Evolutionary conservation across 2,888 invertebrate genomes (phyloP), one percentile per base, ranked within the genome.

Genomic region (Orchestes rusci): DNA sequence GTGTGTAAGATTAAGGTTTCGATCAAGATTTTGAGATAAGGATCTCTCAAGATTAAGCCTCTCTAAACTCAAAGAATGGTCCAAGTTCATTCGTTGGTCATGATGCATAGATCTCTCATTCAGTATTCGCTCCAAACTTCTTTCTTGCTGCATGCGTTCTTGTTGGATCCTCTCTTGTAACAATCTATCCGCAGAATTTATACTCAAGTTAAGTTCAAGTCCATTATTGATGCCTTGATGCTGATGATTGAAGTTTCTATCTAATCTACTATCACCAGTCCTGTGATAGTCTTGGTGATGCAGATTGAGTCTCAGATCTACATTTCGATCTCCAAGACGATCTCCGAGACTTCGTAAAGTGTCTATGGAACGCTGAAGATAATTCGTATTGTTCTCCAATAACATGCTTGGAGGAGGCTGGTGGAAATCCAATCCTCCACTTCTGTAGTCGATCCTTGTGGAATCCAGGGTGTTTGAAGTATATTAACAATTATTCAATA

Each of bases 341-440:
- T 68, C 69, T n/a, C 68, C 68, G 38, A 70, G 54, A 4, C 63
- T 65, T 5, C 70, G 58, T 39, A 70, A 48, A 23, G 68, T 68
- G 56, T 69, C 70, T 45, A 70, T 67, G 44, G 69, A 68, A 23
- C 69, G 56, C 54, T 69, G 68, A 28, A 69, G 63, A 56, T 67
- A 67, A 45, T 65, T 61, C 37, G 62, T 52, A 53, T 64, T 64
- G 46, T 68, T 67, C 42, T 67, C 62, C 23, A 65, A 53, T 52
- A 69, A 57, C 54, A 60, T 64, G 40, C 60, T 57, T 38, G 63
- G 42, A 38, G 59, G 55, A 45, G 59, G 60, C 49, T 64, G 64
- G 59, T 69, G 69, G 55, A 69, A 69, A 49, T 69, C 69, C 63
- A 69, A 60, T 45, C 68, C 68, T 30, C 67, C 67, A 15, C 59